A percentile compares a stretch with the other conserved stretches of the same genome.
These are phyloP conservation scores for Alligator sinensis DNA, from an alignment of 2,113 vertebrate species.

Conservation along the genomic window DNA sequence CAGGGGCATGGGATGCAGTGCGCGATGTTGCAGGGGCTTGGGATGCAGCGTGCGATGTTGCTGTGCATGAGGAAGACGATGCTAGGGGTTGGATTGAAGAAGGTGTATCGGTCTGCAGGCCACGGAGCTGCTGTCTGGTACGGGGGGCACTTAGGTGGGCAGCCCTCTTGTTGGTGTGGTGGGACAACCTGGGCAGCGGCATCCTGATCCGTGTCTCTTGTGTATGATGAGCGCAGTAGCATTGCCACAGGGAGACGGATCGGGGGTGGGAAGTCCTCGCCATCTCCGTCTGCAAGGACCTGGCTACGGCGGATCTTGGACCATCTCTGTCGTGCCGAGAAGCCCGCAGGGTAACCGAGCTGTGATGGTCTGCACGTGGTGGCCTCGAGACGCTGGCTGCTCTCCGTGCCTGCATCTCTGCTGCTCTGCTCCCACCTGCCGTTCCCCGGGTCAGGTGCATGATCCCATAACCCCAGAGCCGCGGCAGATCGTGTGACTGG, in stretches of 20 bases:
- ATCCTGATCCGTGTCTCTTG: no score
- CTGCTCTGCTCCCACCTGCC: accelerated
- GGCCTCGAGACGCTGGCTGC: accelerated
- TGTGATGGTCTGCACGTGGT: not conserved
- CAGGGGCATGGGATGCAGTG: not conserved
- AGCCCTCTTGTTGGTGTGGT: not conserved
- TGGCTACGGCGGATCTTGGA: not conserved
- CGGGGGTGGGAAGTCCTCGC: not conserved
- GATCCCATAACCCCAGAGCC: not conserved
- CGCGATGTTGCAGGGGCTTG: not conserved
- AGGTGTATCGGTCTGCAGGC: not conserved
- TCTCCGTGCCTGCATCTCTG: accelerated
- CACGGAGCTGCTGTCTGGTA: not conserved
- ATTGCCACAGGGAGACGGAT: not conserved
- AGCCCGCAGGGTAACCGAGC: not conserved
- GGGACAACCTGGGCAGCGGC: not conserved
- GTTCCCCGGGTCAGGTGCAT: not conserved
- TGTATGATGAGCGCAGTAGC: no score
- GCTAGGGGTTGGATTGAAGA: not conserved
- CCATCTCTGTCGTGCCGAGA: not conserved
- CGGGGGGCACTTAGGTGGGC: not conserved
- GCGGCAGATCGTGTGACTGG: accelerated
- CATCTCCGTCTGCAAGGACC: not conserved
- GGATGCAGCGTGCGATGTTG: accelerated
- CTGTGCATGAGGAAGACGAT: not conserved